Percentiles rank a stretch among this genome's conserved stretches.
These are phyloP conservation scores for Siniperca undulata DNA, from an alignment of 2,797 vertebrate genomes.

Conservation along the genomic window DNA sequence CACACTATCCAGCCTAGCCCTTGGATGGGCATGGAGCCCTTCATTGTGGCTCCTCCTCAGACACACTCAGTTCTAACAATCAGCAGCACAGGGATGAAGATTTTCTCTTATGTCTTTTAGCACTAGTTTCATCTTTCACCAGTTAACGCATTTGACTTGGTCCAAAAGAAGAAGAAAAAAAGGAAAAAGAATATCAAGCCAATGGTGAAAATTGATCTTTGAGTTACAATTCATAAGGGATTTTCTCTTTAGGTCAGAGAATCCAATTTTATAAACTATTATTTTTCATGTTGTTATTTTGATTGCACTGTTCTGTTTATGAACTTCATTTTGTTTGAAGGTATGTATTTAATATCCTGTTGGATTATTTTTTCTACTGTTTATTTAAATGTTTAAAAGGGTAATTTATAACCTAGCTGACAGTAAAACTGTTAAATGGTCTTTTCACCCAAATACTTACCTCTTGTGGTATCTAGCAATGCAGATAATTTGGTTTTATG, in stretches of 20 bases:
- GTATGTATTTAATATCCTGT: constrained; percentile 73
- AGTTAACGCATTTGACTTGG: constrained; percentile 2
- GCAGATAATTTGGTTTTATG: constrained; percentile 21
- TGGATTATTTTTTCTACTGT: constrained; percentile 59
- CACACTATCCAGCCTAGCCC: constrained; percentile 61
- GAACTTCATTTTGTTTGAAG: constrained; percentile 51
- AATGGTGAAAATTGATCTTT: constrained; percentile 43
- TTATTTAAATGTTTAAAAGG: constrained; percentile 71
- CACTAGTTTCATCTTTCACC: constrained; percentile 54
- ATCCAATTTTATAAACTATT: constrained; percentile 58
- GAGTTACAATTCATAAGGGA: constrained; percentile 49
- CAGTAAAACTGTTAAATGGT: constrained; percentile 25
- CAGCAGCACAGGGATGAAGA: constrained; percentile 68
- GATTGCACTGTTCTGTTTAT: constrained; percentile 76
- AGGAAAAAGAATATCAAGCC: background rate
- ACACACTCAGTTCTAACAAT: constrained; percentile 60
- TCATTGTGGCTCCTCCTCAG: constrained; percentile 31
- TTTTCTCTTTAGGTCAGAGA: constrained; percentile 54
- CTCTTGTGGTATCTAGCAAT: constrained; percentile 23
- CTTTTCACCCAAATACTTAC: constrained; percentile 23
- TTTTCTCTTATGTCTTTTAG: constrained; percentile 47
- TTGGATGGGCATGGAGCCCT: constrained; percentile 26
- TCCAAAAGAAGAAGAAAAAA: constrained; percentile 12
- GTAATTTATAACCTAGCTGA: constrained; percentile 55
- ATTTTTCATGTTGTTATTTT: constrained; percentile 55